phyloP scores from a whole-genome alignment of 2,888 invertebrate genomes.

The Tetragonula carbonaria region DNA sequence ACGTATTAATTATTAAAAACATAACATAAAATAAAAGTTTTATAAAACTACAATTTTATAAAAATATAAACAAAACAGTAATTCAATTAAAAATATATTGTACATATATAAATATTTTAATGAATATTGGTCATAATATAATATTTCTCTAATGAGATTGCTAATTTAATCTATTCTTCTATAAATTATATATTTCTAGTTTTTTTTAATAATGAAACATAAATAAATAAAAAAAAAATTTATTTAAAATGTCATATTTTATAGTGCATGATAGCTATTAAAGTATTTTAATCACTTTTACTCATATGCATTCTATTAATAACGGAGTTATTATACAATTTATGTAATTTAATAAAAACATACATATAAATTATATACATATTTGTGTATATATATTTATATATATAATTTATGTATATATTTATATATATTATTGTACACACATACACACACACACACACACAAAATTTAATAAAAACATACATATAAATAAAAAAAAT shows the following conservation, averaged over 20 bases:
- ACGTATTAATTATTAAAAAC: constrained; percentile 40
- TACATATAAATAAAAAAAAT: constrained; percentile 42
- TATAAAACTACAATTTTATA: constrained; percentile 35
- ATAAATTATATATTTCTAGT: constrained; percentile 49
- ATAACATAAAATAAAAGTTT: constrained; percentile 42
- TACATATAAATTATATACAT: constrained; percentile 20
- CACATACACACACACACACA: too few species aligned
- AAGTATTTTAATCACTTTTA: constrained; percentile 46
- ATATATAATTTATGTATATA: too few species aligned
- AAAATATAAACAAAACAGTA: constrained; percentile 55
- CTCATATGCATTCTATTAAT: constrained; percentile 34
- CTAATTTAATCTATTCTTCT: constrained; percentile 48
- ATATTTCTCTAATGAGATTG: constrained; percentile 69
- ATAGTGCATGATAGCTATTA: constrained; percentile 52
- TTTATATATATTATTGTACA: too few species aligned
- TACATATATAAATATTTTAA: constrained; percentile 45
- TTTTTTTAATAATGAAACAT: constrained; percentile 57
- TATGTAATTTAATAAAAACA: constrained; percentile 40
- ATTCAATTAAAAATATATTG: constrained; percentile 44
- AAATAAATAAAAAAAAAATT: constrained; percentile 79
- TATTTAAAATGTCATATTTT: constrained; percentile 62
- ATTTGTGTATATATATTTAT: too few species aligned
- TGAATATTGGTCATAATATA: constrained; percentile 46
- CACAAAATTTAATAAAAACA: constrained; percentile 30
- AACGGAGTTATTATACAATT: constrained; percentile 33